Evolutionary conservation across 2,888 invertebrate species (phyloP).

Genomic region (Heteromyza rotundicornis): DNA sequence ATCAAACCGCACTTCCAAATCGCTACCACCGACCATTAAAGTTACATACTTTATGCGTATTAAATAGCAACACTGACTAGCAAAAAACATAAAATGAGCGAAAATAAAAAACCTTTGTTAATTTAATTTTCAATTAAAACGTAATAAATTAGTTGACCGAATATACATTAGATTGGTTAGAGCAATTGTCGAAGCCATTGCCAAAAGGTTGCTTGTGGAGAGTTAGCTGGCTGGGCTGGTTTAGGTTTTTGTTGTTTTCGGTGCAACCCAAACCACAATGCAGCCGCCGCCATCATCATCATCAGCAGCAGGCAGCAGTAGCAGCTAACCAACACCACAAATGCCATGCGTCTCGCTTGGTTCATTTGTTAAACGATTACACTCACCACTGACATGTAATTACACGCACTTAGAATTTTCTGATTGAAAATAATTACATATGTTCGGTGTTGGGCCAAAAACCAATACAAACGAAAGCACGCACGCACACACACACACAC

Average conservation of each 20-base stretch:
- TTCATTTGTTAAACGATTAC: constrained; percentile 38
- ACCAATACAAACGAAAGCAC: background rate
- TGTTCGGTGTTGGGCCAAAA: constrained; percentile 15
- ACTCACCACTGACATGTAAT: constrained; percentile 44
- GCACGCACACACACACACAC: background rate
- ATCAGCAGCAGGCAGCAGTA: background rate
- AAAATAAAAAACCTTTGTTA: constrained; percentile 12
- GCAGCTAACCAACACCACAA: background rate
- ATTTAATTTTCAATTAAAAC: constrained; percentile 41
- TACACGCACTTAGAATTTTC: constrained; percentile 46
- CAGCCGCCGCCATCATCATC: too few relatives aligned
- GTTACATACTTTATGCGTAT: too few relatives aligned
- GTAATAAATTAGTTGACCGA: constrained; percentile 36
- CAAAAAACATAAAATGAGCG: too few relatives aligned
- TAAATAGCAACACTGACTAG: too few relatives aligned
- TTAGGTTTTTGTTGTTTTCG: too few relatives aligned
- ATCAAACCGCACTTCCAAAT: too few relatives aligned
- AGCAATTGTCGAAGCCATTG: background rate
- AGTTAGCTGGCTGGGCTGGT: too few relatives aligned
- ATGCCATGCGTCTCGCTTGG: constrained; percentile 6
- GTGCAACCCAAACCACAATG: background rate
- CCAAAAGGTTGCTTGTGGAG: background rate
- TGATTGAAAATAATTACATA: constrained; percentile 47
- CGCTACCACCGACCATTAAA: too few relatives aligned
- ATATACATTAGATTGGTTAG: constrained; percentile 4